Conservation (phyloP, 2,888 invertebrate species). For the Heliconius ismenius region DNA sequence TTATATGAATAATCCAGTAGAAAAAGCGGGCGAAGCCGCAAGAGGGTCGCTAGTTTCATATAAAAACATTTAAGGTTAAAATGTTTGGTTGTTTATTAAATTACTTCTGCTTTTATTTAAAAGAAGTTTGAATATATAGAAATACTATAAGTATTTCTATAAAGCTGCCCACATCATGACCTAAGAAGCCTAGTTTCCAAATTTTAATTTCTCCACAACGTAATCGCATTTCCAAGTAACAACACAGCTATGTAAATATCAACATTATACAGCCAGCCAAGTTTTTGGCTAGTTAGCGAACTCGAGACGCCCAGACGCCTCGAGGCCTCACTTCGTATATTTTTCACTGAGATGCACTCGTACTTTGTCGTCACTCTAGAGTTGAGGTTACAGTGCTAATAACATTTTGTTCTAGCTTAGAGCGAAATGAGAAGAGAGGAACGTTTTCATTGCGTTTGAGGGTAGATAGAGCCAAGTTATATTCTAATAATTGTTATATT, state of each 20-base stretch:
- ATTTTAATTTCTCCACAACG: not conserved
- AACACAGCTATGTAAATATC: constrained; percentile 15
- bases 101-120: too few relatives aligned
- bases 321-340: constrained; percentile 29
- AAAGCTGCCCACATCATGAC: not conserved
- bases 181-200: not conserved
- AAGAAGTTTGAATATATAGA: too few relatives aligned
- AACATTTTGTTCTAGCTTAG: constrained; percentile 1
- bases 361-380: constrained; percentile 6
- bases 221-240: not conserved
- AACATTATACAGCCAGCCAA: constrained; percentile 10
- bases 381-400: constrained; percentile 5
- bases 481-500: not conserved
- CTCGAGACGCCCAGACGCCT: constrained; percentile 31
- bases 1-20: too few relatives aligned
- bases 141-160: too few relatives aligned
- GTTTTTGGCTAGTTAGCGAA: constrained; percentile 23
- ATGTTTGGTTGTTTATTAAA: too few relatives aligned
- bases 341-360: constrained; percentile 20
- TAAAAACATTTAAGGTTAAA: too few relatives aligned
- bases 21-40: too few relatives aligned
- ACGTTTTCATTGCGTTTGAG: not conserved
- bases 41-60: too few relatives aligned
- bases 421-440: not conserved
- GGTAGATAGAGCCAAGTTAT: not conserved